Evolutionary conservation across 2,888 invertebrate species (phyloP), one percentile per base, ranked within the genome.

Genomic region (Masnerella sp.): DNA sequence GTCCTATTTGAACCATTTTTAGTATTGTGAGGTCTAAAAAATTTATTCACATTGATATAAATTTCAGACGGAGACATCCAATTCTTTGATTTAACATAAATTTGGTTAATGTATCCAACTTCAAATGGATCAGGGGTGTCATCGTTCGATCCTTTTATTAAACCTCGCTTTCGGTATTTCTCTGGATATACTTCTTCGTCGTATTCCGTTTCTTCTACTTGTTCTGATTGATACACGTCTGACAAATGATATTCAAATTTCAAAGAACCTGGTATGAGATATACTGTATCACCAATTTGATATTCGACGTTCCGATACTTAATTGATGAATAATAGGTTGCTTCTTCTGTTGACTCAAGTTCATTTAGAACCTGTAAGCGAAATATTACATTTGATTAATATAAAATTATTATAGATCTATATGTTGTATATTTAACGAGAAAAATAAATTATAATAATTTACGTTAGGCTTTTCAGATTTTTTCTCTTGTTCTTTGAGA

Each of bases 181-280:
- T 96, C 96, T 0, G 95, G 92, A 83, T 94, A 95, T 25, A 92
- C 83, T n/a, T 91, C 90, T 84, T 94, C 93, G 85, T 95, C 93
- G 0, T 92, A 90, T 11, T 71, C 42, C 30, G 61, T 30, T n/a
- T 74, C 74, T 15, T 54, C 25, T 5, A 15, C 34, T 43, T 32
- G 62, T 4, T 40, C 20, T 20, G 42, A 30, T 8, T 18, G 5
- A 25, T 51, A 43, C 28, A 69, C 40, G 15, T 79, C 72, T 5
- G 64, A 64, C 18, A 67, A 56, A 17, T 74, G 76, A 52, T 83
- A 64, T 82, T 90, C 90, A 32, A 93, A 91, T 77, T 89, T 90
- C 75, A 92, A 92, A 1, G 91, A 90, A 5, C 90, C 91, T 0
- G 93, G 92, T 70, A 90, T 89, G 0, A 95, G 85, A 83, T 93